Evolutionary conservation across 1,140 invertebrate species (phyloP), one percentile per base, ranked within the genome.

Genomic region (Drosophila tsacasi): DNA sequence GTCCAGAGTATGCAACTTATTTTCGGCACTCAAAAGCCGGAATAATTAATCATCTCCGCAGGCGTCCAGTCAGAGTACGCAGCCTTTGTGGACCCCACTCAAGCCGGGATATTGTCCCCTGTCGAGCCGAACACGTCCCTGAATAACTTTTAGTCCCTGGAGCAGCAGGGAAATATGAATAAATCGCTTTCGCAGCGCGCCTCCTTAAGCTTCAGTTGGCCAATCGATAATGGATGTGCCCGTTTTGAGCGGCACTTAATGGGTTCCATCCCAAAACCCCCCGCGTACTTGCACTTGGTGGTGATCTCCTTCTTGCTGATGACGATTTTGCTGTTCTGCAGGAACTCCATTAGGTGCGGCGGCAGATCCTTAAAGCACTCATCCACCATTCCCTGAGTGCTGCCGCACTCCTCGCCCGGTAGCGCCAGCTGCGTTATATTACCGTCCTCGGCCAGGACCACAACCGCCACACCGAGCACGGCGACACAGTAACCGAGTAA

Each of bases 331-430:
- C 87, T 83, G 19, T 79, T 92, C 57, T 85, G 81, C 32, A 92
- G 42, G 35, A 93, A 93, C 59, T 93, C 90, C 86, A 91, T 91
- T 49, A 93, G 46, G 68, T 90, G 91, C 8, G 87, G 79, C 15
- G 92, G 92, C 27, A 93, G 72, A 76, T 93, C 87, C 68, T 93
- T 92, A 35, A 93, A 93, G 75, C 92, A 93, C 57, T 92, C 80
- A 30, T 93, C 90, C 6, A 92, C 83, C 90, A 93, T 92, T 17
- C 79, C 83, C 57, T 92, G 74, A 15, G 86, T 91, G 54, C 77
- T 82, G 35, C 92, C 92, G 50, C 92, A 93, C 8, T 75, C 59
- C 23, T 85, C 66, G 3, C 46, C 60, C 42, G 44, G 58, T 23
- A 52, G 37, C 47, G 68, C 39, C 35, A 52, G n/a, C 19, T 64